phyloP scores from a whole-genome alignment of 2,888 invertebrate genomes.

The Priapulus caudatus region DNA sequence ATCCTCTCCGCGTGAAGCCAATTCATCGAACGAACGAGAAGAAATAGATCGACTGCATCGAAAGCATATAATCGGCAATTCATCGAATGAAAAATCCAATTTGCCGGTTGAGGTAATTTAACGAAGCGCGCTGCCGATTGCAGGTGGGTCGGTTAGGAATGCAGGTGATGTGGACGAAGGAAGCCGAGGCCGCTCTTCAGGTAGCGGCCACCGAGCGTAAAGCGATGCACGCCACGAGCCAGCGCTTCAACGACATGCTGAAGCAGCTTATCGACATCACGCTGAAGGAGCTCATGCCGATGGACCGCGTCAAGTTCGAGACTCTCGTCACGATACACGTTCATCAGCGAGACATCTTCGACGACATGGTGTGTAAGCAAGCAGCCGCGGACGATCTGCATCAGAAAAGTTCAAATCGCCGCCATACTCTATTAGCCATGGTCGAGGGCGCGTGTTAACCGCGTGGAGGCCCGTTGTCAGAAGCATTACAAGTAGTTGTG shows the following conservation, averaged over 20 bases:
- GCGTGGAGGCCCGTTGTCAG: too few relatives aligned
- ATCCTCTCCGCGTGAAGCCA: not conserved
- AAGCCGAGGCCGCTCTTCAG: constrained; percentile 75
- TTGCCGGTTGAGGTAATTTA: too few relatives aligned
- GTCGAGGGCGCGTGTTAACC: too few relatives aligned
- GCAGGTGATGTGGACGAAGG: constrained; percentile 94
- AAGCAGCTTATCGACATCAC: constrained; percentile 91
- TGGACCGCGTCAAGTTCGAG: constrained; percentile 87
- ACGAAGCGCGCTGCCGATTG: too few relatives aligned
- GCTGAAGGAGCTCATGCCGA: constrained; percentile 72
- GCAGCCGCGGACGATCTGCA: too few relatives aligned
- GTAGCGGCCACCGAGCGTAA: constrained; percentile 85
- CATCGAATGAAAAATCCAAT: too few relatives aligned
- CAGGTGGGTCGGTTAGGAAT: constrained; percentile 71
- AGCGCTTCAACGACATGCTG: constrained; percentile 76
- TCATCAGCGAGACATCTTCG: constrained; percentile 92
- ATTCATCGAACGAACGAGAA: too few relatives aligned
- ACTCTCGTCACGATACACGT: constrained; percentile 94
- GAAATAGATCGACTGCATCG: too few relatives aligned
- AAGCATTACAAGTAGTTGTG: too few relatives aligned
- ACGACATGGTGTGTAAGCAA: constrained; percentile 65
- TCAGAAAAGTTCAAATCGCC: not conserved
- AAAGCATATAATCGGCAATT: too few relatives aligned
- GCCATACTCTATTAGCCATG: too few relatives aligned
- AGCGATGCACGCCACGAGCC: constrained; percentile 88